phyloP scores from a whole-genome alignment of 1,140 invertebrate species.

The Mizuhopecten yessoensis region DNA sequence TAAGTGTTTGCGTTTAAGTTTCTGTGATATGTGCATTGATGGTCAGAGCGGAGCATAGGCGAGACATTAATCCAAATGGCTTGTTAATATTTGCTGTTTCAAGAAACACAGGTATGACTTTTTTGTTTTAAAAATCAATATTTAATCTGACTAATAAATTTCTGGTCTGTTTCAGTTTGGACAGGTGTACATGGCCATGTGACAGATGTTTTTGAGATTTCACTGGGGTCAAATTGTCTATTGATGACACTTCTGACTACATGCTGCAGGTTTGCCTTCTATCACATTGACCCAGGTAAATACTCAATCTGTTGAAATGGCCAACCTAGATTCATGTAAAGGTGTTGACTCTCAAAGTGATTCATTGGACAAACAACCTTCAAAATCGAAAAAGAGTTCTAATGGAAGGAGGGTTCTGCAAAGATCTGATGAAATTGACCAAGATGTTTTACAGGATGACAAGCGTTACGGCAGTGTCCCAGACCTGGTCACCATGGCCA shows the following conservation, averaged over 20 bases:
- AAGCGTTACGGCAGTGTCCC: neutral
- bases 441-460: neutral
- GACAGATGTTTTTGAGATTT: neutral
- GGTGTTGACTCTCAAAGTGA: neutral
- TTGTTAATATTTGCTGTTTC: too few species aligned
- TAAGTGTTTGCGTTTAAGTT: too few species aligned
- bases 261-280: neutral
- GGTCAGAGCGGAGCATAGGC: too few species aligned
- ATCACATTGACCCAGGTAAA: neutral
- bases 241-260: neutral
- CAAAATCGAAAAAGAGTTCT: neutral
- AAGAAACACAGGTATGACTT: too few species aligned
- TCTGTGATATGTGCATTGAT: too few species aligned
- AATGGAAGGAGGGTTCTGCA: neutral
- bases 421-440: neutral
- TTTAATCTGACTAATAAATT: too few species aligned
- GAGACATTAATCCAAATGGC: too few species aligned
- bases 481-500: neutral
- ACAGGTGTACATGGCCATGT: too few species aligned
- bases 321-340: neutral
- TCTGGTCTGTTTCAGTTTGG: too few species aligned
- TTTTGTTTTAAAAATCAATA: too few species aligned
- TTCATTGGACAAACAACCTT: neutral
- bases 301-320: neutral
- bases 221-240: neutral